Percentiles rank a stretch among this genome's conserved stretches.
phyloP scores from a whole-genome alignment of 2,797 vertebrate species.

The Chiloscyllium punctatum region DNA sequence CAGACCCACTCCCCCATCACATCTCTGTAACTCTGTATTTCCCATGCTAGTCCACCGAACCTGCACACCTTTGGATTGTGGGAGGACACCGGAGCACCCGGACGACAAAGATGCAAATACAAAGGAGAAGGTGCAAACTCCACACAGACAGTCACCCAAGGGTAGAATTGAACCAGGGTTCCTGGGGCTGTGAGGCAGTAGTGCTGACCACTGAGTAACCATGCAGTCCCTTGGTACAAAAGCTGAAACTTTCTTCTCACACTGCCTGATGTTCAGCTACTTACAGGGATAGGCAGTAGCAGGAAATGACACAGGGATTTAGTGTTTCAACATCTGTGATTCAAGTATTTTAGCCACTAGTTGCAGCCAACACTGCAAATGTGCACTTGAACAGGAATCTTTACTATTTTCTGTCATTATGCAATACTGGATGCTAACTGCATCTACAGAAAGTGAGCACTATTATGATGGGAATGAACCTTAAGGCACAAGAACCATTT shows the following conservation, averaged over 20 bases:
- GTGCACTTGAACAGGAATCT: not conserved
- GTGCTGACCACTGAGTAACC: too few species aligned
- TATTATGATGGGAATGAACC: not conserved
- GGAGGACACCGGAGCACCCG: too few species aligned
- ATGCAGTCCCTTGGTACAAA: too few species aligned
- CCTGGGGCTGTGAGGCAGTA: too few species aligned
- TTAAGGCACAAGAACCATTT: not conserved
- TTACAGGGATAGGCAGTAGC: not conserved
- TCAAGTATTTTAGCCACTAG: not conserved
- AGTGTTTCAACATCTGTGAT: not conserved
- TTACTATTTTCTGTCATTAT: not conserved
- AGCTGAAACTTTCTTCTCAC: not conserved
- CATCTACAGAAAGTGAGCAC: not conserved
- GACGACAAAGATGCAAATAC: too few species aligned
- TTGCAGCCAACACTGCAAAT: not conserved
- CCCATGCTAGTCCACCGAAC: too few species aligned
- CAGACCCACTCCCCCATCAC: too few species aligned
- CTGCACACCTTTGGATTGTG: too few species aligned
- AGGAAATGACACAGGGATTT: not conserved
- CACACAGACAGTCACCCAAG: too few species aligned
- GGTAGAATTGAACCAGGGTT: too few species aligned
- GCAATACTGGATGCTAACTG: not conserved
- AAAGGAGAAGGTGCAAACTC: too few species aligned
- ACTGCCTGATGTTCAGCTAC: not conserved
- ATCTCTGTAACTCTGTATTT: too few species aligned